Base-by-base conservation (phyloP, 2,113 vertebrate genomes). In the Nibea coibor region DNA sequence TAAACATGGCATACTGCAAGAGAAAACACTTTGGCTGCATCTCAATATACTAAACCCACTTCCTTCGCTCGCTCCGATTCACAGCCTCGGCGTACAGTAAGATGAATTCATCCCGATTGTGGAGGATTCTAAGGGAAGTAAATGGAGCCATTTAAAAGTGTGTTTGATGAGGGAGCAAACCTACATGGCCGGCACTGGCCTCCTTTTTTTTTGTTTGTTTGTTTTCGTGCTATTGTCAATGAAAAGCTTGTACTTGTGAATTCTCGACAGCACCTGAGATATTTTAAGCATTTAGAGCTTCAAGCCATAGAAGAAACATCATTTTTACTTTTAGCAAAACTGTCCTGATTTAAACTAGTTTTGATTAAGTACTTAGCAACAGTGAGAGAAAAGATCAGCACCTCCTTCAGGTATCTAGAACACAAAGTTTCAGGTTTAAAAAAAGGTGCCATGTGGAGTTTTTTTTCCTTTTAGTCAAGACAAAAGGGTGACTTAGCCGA, bases 1-100 rank as follows among this genome's bases (percentile, higher is more conserved):
- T 53, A 84, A 42, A 84, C 10, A 56, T 45, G 22, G 51, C 43
- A 65, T 42, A 56, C 43, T 63, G 61, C 66, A 39, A 72, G 31
- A 48, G 61, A 77, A 80, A 77, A 80, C 67, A 72, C 22, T 67
- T 65, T 24, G 63, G 74, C 74, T 74, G 78, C 72, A 28, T 73
- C 76, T 85, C 74, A 35, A 53, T 51, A 42, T 67, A 39, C 54
- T 54, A 19, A 63, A 74, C 53, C 53, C 48, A 43, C 58, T 71
- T 66, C 17, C 20, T 72, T 72, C 22, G 42, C 61, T 69, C 10
- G 35, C 68, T 47, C 53, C 42, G 64, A 51, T 70, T 54, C 71
- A 53, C 54, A 47, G 59, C 61, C 61, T 63, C 22, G 8, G 42
- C 50, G 45, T 42, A 31, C 61, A 82, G 35, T 2, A 3, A 58